These are phyloP conservation scores for Dysmachus trigonus DNA, from an alignment of 2,888 invertebrate species.

Conservation along the genomic window DNA sequence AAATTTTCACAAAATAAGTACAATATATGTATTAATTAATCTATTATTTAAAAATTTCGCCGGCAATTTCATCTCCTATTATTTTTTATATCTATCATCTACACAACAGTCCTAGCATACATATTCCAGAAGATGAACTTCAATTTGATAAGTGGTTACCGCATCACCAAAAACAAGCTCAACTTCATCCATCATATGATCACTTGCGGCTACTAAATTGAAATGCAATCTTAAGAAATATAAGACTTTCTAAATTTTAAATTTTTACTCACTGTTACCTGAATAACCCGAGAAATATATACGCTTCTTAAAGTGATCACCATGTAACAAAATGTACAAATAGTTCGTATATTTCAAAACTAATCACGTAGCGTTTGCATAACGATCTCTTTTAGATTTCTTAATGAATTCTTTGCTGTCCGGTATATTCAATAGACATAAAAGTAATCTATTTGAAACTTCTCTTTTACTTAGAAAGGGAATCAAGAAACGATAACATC, in stretches of 20 bases:
- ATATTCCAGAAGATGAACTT: no score
- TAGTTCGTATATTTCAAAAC: not conserved
- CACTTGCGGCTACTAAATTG: not conserved
- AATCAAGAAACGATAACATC: not conserved
- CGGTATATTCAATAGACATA: not conserved
- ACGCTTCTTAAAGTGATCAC: not conserved
- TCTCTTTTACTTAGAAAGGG: not conserved
- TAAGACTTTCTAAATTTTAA: not conserved
- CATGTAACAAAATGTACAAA: not conserved
- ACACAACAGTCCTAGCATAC: no score
- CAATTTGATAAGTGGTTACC: not conserved
- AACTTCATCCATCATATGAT: not conserved
- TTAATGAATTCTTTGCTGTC: not conserved
- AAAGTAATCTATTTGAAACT: not conserved
- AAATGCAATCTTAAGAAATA: not conserved
- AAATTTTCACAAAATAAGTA: no score
- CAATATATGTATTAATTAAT: no score
- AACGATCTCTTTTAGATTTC: not conserved
- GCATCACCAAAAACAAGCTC: not conserved
- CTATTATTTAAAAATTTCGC: no score
- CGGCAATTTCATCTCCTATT: not conserved
- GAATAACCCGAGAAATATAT: not conserved
- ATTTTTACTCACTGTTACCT: not conserved
- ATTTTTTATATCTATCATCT: no score
- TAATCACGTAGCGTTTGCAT: not conserved